Evolutionary conservation across 2,113 vertebrate genomes (phyloP), one percentile per base, ranked within the genome.

Genomic region (Morone saxatilis): DNA sequence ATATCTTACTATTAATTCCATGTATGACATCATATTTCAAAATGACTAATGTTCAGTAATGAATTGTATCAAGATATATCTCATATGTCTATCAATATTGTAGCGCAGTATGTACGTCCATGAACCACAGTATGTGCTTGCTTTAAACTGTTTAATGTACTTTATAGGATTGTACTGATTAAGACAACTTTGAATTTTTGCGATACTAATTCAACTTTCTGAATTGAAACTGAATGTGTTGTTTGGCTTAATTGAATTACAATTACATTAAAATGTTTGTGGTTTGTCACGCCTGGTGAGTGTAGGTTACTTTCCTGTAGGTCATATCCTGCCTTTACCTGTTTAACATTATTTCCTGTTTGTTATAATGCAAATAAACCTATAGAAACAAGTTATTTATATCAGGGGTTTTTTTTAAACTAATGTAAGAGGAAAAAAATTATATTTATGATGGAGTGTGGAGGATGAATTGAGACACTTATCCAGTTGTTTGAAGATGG

Each of bases 351-450:
- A n/a, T n/a, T n/a, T n/a, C 59, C 65, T 81, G 65, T 67, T 73
- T 70, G 56, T 82, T 31, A 22, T 70, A 76, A 45, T 45, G 22
- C 13, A 59, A 78, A 76, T 80, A 85, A 85, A 80, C 1, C 0
- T 16, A 45, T 20, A 12, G n/a, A 50, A 57, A 54, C 0, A 41
- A 2, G n/a, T 50, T 11, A 20, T 20, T 45, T 10, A 1, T 19
- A 11, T 56, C 31, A 31, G 31, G 31, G 12, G 1, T 13, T 14
- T 1, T 4, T 59, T 4, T 19, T 48, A n/a, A 31, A 8, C 53
- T 50, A 61, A 43, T 19, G 2, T 43, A 20, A 56, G n/a, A 47
- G 3, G 31, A 31, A 31, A 31, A 31, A 31, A 31, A 3, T 3
- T 2, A 31, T 31, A 31, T 31, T 31, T 31, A 31, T 31, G 31